Evolutionary conservation across 2,113 vertebrate genomes (phyloP).

Genomic region (Mustelus asterias): DNA sequence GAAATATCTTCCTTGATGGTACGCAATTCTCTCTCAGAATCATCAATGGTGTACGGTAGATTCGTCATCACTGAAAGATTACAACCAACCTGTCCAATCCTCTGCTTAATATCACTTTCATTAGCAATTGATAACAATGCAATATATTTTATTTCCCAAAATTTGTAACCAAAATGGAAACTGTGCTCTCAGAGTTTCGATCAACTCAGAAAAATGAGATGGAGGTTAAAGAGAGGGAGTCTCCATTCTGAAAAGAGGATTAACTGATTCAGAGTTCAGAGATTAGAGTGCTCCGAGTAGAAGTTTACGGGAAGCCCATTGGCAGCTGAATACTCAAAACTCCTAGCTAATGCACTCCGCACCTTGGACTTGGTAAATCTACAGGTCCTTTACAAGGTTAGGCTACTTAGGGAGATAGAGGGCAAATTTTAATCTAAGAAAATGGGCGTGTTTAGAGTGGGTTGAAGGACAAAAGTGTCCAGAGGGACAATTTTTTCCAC

Average conservation of each 20-base stretch:
- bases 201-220: neutral
- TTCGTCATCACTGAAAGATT: neutral
- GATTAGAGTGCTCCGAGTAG: neutral
- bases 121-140: neutral
- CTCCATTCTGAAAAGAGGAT: neutral
- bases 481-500: too few species aligned
- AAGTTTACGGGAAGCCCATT: neutral
- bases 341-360: neutral
- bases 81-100: neutral
- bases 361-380: neutral
- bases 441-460: too few species aligned
- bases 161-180: neutral
- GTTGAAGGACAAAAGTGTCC: too few species aligned
- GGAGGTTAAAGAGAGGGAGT: neutral
- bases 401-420: neutral
- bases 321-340: neutral
- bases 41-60: neutral
- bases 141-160: neutral
- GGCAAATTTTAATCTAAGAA: too few species aligned
- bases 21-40: neutral
- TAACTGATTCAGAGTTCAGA: neutral
- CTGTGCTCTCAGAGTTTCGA: neutral
- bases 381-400: neutral
- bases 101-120: neutral
- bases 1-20: neutral